phyloP scores from a whole-genome alignment of 2,113 vertebrate genomes.

The Pterocles orientalis region DNA sequence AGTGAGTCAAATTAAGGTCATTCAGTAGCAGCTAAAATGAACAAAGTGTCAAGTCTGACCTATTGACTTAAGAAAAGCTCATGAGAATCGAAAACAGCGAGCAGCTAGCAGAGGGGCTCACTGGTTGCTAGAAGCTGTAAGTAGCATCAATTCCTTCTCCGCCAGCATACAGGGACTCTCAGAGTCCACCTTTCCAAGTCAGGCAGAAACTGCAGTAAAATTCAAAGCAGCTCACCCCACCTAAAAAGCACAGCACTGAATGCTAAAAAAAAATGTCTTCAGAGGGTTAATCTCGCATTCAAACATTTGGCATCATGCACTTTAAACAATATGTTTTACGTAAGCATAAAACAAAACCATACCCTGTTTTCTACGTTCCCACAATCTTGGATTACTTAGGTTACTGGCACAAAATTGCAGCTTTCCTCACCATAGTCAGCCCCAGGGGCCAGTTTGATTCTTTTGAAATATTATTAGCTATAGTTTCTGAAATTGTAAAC shows the following conservation, averaged over 20 bases:
- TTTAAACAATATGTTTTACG: background rate
- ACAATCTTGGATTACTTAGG: background rate
- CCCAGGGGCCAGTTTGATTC: background rate
- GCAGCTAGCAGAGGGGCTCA: background rate
- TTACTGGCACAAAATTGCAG: background rate
- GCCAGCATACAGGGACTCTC: background rate
- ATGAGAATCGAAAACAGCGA: fast-evolving
- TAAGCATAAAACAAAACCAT: constrained; percentile 37
- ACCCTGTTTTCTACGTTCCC: background rate
- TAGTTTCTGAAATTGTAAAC: constrained; percentile 1
- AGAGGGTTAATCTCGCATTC: background rate
- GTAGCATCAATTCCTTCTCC: background rate
- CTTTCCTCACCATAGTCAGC: background rate
- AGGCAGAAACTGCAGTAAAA: background rate
- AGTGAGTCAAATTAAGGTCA: background rate
- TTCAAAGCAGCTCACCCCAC: background rate
- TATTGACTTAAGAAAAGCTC: background rate
- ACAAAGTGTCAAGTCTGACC: background rate
- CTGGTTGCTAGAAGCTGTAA: background rate
- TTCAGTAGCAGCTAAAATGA: background rate
- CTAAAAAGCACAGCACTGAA: background rate
- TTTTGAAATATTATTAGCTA: background rate
- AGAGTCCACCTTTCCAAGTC: background rate
- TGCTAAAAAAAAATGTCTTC: background rate
- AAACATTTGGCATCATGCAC: background rate